Conservation (phyloP, 1,140 invertebrate genomes). For the Drosophila neocordata region DNA sequence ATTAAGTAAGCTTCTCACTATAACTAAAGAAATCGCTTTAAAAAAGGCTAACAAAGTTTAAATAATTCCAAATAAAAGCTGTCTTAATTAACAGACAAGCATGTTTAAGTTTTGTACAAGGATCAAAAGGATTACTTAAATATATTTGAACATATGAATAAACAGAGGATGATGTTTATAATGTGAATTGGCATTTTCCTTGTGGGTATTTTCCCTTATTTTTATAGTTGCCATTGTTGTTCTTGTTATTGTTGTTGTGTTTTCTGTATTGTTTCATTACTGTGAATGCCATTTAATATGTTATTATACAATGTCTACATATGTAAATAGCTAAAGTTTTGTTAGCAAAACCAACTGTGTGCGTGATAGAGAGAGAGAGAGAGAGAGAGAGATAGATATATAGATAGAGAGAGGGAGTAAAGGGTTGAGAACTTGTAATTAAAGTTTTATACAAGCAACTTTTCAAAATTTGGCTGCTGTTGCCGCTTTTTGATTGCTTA, state of each 20-base stretch:
- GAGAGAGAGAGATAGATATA: not conserved
- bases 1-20: too few relatives aligned
- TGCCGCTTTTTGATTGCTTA: conserved; percentile 74
- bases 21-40: not conserved
- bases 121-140: not conserved
- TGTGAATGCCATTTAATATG: conserved; percentile 57
- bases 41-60: not conserved
- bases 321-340: conserved; percentile 72
- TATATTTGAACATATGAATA: not conserved
- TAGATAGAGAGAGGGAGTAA: not conserved
- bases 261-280: conserved; percentile 4
- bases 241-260: not conserved
- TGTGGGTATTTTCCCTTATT: not conserved
- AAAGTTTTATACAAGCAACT: conserved; percentile 75
- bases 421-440: conserved; percentile 57
- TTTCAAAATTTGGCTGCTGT: conserved; percentile 71
- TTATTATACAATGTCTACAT: conserved; percentile 77
- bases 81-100: not conserved
- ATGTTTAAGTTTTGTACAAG: not conserved
- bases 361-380: not conserved
- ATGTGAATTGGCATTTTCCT: conserved; percentile 2
- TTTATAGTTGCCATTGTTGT: not conserved
- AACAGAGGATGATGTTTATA: not conserved
- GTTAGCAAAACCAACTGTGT: conserved; percentile 16
- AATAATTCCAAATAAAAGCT: not conserved